Evolutionary conservation across 2,888 invertebrate species (phyloP).

Genomic region (Watsonalla cultraria): DNA sequence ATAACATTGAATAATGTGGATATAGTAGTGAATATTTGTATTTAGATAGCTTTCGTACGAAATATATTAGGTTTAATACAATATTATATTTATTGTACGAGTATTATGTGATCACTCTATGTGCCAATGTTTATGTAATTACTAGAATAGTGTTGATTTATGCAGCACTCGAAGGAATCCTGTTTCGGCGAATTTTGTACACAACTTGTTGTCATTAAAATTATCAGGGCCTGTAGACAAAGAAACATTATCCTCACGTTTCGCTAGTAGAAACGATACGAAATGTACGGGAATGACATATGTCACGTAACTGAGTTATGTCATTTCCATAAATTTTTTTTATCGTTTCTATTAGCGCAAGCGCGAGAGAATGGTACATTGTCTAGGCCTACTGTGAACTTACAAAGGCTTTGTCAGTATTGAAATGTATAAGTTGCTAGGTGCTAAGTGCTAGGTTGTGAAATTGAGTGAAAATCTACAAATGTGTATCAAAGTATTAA

Average conservation of each 20-base stretch:
- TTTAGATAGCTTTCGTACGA: slow-evolving; percentile 46
- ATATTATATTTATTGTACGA: slow-evolving; percentile 36
- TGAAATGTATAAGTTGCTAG: not conserved
- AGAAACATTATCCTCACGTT: slow-evolving; percentile 6
- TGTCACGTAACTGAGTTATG: no score
- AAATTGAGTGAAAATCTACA: slow-evolving; percentile 8
- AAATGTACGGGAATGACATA: no score
- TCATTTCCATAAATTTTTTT: no score
- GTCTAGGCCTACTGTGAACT: no score
- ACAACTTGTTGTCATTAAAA: slow-evolving; percentile 10
- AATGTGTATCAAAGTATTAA: slow-evolving; percentile 5
- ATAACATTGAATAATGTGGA: slow-evolving; percentile 44
- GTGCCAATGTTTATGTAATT: slow-evolving; percentile 71
- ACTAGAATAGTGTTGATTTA: slow-evolving; percentile 38
- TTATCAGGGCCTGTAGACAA: slow-evolving; percentile 4
- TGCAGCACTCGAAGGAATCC: slow-evolving; percentile 32
- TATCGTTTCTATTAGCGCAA: no score
- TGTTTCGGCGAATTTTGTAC: slow-evolving; percentile 31
- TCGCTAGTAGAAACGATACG: no score
- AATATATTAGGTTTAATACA: slow-evolving; percentile 17
- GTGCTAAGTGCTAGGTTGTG: not conserved
- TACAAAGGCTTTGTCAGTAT: not conserved
- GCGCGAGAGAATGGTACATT: no score
- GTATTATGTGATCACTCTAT: slow-evolving; percentile 68
- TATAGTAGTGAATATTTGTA: slow-evolving; percentile 17